Percentiles rank a stretch among this genome's conserved stretches.
These are phyloP conservation scores for Sinocyclocheilus anshuiensis DNA, from an alignment of 2,113 vertebrate species.

Conservation along the genomic window DNA sequence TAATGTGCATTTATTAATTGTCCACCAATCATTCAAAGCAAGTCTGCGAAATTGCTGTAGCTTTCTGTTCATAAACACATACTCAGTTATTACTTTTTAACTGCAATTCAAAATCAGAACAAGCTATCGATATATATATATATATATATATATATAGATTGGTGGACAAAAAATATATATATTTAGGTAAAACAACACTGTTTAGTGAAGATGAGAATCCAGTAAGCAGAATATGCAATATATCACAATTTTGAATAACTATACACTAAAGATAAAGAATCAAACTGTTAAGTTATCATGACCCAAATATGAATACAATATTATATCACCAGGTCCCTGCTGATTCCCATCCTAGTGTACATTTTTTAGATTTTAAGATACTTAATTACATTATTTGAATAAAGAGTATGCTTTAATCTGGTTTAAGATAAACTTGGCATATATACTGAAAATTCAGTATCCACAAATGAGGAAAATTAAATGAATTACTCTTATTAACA, in stretches of 20 bases:
- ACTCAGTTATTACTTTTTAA: background rate
- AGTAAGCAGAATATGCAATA: background rate
- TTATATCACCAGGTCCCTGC: background rate
- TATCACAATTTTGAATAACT: background rate
- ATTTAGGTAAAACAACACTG: background rate
- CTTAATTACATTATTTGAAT: no score
- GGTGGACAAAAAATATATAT: no score
- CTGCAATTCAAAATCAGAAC: background rate
- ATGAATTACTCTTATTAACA: no score
- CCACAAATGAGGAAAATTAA: no score
- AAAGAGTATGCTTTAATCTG: no score
- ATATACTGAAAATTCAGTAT: no score
- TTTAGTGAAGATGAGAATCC: background rate
- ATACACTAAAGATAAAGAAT: background rate
- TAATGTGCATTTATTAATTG: background rate
- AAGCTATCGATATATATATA: background rate
- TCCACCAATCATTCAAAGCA: background rate
- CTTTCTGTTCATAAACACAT: background rate
- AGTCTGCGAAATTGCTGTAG: background rate
- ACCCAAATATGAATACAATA: background rate
- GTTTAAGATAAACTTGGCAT: no score
- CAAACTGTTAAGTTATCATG: background rate
- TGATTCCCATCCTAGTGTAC: no score
- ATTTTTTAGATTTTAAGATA: no score
- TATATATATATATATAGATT: background rate